Base-by-base conservation (phyloP, 2,797 vertebrate genomes). In the Muscicapa comitata region DNA sequence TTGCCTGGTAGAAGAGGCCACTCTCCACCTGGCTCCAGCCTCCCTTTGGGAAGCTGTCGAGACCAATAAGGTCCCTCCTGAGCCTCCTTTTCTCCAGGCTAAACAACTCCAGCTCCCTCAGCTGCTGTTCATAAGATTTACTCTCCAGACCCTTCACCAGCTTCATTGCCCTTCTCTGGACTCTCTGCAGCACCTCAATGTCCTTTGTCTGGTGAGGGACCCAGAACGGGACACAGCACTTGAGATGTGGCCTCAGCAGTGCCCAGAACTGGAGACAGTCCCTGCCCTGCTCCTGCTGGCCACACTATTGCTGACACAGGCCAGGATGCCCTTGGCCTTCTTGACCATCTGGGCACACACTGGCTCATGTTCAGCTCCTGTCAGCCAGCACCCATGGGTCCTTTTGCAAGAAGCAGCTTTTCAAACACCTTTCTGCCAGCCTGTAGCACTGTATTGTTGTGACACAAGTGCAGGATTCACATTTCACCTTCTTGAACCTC, bases 341-440 rank as follows among this genome's bases (percentile, higher is more conserved):
- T 57, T 38, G 72, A n/a, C 37, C 33, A 26, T n/a, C 28, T 57
- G 50, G n/a, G 14, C 33, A 35, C 38, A 3, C 33, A 2, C 5
- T 76, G 63, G 28, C 48, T 63, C 37, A 29, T 31, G 25, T 28
- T 90, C 38, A 51, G 7, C 45, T 77, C 25, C 48, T 55, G 31
- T 62, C 17, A 35, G 0, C 8, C n/a, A 61, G 20, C 40, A 47
- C 11, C 21, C 25, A 10, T 0, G 0, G 6, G 25, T 71, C 21
- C 20, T 57, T 63, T 50, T 38, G 37, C 37, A 57, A 38, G 37
- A 33, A 57, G 14, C 57, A 51, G 25, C 38, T 33, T 65, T 40
- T 25, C 38, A 65, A 12, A 40, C 40, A n/a, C 15, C 23, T 29
- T 33, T 28, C 25, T 7, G 4, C 10, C 33, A 74, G 37, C 17